These are phyloP conservation scores for Aptenodytes forsteri DNA, from an alignment of 2,113 vertebrate species.

Conservation along the genomic window DNA sequence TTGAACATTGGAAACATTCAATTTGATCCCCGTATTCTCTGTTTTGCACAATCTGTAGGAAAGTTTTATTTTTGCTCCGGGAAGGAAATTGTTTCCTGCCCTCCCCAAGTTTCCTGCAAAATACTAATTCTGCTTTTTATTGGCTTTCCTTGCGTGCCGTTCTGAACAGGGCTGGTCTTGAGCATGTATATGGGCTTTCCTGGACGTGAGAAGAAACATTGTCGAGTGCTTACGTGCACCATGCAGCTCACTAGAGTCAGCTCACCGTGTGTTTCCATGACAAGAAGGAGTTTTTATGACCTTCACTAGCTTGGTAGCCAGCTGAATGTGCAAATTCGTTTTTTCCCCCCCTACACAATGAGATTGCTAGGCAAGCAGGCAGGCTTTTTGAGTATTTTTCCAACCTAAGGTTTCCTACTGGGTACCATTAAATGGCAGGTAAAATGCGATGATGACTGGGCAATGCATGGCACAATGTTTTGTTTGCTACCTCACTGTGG, in stretches of 20 bases:
- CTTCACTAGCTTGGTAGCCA: not conserved
- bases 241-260: not conserved
- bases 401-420: not conserved
- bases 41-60: not conserved
- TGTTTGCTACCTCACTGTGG: not conserved
- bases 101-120: not conserved
- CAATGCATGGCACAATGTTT: not conserved
- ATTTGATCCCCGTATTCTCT: not conserved
- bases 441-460: not conserved
- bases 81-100: not conserved
- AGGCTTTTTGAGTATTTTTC: not conserved
- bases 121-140: not conserved
- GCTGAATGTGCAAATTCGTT: not conserved
- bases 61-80: not conserved
- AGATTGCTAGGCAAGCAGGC: not conserved
- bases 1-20: rapidly evolving
- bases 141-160: rapidly evolving
- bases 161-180: not conserved
- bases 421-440: not conserved
- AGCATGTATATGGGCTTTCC: not conserved
- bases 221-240: not conserved
- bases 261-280: not conserved
- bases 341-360: rapidly evolving
- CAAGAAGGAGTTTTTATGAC: not conserved
- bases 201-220: not conserved